Conservation (phyloP, 64 coral and sea anemone genomes). For the Pocillopora verrucosa region DNA sequence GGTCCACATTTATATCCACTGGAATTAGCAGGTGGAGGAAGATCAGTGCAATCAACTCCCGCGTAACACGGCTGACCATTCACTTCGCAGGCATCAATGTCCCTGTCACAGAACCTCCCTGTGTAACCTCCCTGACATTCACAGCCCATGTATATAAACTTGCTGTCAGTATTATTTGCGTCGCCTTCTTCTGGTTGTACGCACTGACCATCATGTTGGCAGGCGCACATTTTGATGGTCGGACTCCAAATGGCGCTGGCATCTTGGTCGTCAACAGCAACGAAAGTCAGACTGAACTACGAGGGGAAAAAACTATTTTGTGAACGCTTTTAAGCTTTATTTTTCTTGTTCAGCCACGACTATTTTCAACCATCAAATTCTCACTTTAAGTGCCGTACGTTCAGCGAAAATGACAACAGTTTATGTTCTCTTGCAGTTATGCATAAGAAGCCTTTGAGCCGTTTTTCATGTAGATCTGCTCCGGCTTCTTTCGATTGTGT, state of each 20-base stretch:
- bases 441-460: too few relatives aligned
- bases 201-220: slow-evolving; percentile 19
- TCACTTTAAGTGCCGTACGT: too few relatives aligned
- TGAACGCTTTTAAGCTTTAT: neutral
- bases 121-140: slow-evolving; percentile 55
- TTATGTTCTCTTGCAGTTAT: too few relatives aligned
- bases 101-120: slow-evolving; percentile 54
- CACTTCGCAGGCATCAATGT: slow-evolving; percentile 45
- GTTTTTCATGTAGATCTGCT: too few relatives aligned
- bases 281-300: slow-evolving; percentile 15
- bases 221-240: slow-evolving; percentile 22
- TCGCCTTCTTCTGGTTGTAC: neutral
- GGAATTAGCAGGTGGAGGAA: slow-evolving; percentile 30
- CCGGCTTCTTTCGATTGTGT: too few relatives aligned
- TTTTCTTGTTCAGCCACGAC: too few relatives aligned
- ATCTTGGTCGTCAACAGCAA: slow-evolving; percentile 11
- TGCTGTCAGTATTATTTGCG: slow-evolving; percentile 4
- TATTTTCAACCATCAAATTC: too few relatives aligned
- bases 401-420: too few relatives aligned
- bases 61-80: slow-evolving; percentile 49
- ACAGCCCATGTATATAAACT: slow-evolving; percentile 40
- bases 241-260: slow-evolving; percentile 14
- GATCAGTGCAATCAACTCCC: slow-evolving; percentile 41
- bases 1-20: slow-evolving; percentile 52
- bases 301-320: neutral